Conservation (phyloP, 2,888 invertebrate genomes). For the Sthenelais limicola region DNA sequence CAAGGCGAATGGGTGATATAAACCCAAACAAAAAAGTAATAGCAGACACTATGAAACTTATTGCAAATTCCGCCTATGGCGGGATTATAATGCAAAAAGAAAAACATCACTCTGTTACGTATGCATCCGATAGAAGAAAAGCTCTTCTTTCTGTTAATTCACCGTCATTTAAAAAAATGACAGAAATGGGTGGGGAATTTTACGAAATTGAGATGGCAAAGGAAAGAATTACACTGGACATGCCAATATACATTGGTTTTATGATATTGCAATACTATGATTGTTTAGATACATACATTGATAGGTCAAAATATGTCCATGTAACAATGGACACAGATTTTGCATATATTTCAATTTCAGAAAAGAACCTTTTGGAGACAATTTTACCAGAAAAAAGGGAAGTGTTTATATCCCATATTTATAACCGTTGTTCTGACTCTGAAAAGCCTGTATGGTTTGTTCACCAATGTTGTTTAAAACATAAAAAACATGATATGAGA, state of each 20-base stretch:
- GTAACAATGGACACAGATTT: slow-evolving; percentile 38
- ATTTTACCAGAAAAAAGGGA: background rate
- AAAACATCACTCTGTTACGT: slow-evolving; percentile 5
- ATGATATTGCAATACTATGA: slow-evolving; percentile 42
- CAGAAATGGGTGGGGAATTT: slow-evolving; percentile 25
- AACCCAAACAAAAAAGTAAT: slow-evolving; percentile 26
- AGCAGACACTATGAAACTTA: slow-evolving; percentile 37
- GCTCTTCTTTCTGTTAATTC: background rate
- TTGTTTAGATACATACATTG: slow-evolving; percentile 13
- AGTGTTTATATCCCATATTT: background rate
- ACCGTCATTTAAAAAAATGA: background rate
- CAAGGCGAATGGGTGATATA: slow-evolving; percentile 20
- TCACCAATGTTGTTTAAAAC: slow-evolving; percentile 20
- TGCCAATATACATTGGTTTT: slow-evolving; percentile 40
- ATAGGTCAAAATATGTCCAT: slow-evolving; percentile 14
- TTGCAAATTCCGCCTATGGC: slow-evolving; percentile 38
- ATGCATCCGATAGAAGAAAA: background rate
- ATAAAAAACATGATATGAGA: slow-evolving; percentile 15
- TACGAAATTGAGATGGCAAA: slow-evolving; percentile 18
- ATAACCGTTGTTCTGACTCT: background rate
- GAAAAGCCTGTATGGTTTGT: background rate
- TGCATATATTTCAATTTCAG: background rate
- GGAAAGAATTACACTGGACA: background rate
- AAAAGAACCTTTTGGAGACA: background rate
- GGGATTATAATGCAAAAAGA: slow-evolving; percentile 31